Evolutionary conservation across 2,797 vertebrate species (phyloP).

Genomic region (Bufotes viridis): DNA sequence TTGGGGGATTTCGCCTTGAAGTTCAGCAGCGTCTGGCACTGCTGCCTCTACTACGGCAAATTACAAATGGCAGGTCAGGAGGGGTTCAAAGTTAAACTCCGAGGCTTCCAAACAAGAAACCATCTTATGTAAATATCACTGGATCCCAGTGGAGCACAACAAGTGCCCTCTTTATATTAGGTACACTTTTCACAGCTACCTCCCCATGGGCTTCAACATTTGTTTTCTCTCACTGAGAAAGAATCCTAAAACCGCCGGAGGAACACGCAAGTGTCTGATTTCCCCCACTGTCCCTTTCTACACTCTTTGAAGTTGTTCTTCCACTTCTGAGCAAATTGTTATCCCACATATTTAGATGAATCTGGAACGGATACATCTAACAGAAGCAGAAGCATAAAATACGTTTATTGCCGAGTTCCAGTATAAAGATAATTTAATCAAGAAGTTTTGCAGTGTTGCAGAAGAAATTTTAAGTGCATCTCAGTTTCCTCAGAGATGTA

Average conservation of each 20-base stretch:
- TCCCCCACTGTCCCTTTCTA: slow-evolving; percentile 26
- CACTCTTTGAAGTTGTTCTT: slow-evolving; percentile 30
- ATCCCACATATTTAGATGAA: slow-evolving; percentile 30
- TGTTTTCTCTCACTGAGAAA: slow-evolving; percentile 29
- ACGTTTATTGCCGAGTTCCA: neutral
- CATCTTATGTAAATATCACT: slow-evolving; percentile 48
- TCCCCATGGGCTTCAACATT: slow-evolving; percentile 41
- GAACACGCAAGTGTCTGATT: slow-evolving; percentile 31
- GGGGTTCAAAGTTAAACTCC: slow-evolving; percentile 56
- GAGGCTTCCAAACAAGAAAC: slow-evolving; percentile 49
- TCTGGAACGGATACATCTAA: slow-evolving; percentile 32
- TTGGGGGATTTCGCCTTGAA: slow-evolving; percentile 50
- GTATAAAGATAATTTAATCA: slow-evolving; percentile 3
- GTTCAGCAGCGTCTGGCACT: slow-evolving; percentile 34
- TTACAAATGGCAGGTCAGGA: slow-evolving; percentile 57
- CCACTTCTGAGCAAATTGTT: slow-evolving; percentile 20
- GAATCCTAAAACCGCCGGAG: slow-evolving; percentile 22
- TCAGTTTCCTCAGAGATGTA: neutral
- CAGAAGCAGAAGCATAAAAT: neutral
- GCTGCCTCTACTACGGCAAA: slow-evolving; percentile 40
- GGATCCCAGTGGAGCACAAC: slow-evolving; percentile 22
- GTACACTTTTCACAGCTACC: slow-evolving; percentile 30
- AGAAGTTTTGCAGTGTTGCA: neutral
- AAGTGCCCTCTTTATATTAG: slow-evolving; percentile 32
- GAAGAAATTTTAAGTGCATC: neutral